These are phyloP conservation scores for Calyptomena viridis DNA, from an alignment of 2,113 vertebrate genomes.

Conservation along the genomic window DNA sequence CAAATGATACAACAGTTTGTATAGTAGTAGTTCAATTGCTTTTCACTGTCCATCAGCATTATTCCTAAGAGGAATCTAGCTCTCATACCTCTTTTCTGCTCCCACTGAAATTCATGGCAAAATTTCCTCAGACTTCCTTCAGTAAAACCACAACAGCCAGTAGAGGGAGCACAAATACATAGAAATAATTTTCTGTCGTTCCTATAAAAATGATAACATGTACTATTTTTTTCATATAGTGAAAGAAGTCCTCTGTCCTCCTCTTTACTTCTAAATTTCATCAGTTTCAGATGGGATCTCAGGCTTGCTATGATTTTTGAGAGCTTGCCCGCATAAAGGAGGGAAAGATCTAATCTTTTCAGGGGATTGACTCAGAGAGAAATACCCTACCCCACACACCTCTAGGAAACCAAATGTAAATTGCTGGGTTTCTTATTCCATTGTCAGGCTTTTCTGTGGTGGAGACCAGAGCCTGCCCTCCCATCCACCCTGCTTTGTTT, in stretches of 20 bases:
- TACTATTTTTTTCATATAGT: background rate
- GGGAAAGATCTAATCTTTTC: background rate
- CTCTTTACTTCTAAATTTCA: background rate
- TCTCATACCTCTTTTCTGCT: background rate
- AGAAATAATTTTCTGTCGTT: background rate
- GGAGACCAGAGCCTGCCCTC: background rate
- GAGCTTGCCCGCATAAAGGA: background rate
- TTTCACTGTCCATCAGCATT: background rate
- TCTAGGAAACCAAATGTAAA: background rate
- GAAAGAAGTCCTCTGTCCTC: background rate
- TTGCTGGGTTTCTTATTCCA: background rate
- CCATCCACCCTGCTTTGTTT: background rate
- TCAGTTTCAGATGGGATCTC: background rate
- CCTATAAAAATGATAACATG: background rate
- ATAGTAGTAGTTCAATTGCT: background rate
- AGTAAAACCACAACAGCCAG: conserved; percentile 9
- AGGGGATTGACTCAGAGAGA: background rate
- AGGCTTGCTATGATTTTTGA: background rate
- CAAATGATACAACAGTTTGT: background rate
- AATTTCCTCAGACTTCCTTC: background rate
- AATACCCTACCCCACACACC: background rate
- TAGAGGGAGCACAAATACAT: conserved; percentile 59
- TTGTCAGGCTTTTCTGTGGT: background rate
- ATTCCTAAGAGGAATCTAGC: background rate
- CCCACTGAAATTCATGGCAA: background rate